A percentile compares a stretch with the other conserved stretches of the same genome.
These are phyloP conservation scores for Sceliomorpha sp. DNA, from an alignment of 2,888 invertebrate genomes.

Conservation along the genomic window DNA sequence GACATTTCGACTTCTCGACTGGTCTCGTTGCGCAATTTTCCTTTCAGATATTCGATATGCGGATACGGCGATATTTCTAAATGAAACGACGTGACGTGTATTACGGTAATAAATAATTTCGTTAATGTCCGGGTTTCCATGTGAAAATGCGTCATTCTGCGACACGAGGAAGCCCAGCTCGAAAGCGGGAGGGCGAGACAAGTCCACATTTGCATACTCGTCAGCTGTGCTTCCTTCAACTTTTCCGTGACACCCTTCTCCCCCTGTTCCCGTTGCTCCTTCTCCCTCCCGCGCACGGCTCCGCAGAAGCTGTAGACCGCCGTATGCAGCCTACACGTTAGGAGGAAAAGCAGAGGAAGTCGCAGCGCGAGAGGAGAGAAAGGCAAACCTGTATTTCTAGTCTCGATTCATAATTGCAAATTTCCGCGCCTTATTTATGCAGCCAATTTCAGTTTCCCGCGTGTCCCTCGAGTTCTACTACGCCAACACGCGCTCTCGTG, in stretches of 20 bases:
- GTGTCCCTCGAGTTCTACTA: slow-evolving; percentile 21
- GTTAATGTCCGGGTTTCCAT: slow-evolving; percentile 43
- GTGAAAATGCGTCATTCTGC: slow-evolving; percentile 57
- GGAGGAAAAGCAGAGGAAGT: slow-evolving; percentile 58
- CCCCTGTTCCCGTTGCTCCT: slow-evolving; percentile 32
- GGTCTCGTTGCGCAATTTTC: slow-evolving; percentile 22
- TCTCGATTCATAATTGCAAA: slow-evolving; percentile 80
- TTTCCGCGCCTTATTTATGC: slow-evolving; percentile 80
- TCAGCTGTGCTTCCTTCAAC: slow-evolving; percentile 81
- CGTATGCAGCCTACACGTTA: slow-evolving; percentile 57
- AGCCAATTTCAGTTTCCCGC: slow-evolving; percentile 65
- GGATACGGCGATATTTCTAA: no score
- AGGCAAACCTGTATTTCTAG: slow-evolving; percentile 76
- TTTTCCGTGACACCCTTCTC: slow-evolving; percentile 76
- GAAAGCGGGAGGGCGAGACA: slow-evolving; percentile 60
- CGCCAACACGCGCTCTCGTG: slow-evolving; percentile 57
- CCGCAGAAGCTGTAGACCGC: slow-evolving; percentile 49
- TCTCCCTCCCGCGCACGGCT: no score
- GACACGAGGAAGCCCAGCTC: slow-evolving; percentile 36
- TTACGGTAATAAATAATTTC: slow-evolving; percentile 43
- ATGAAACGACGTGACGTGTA: slow-evolving; percentile 10
- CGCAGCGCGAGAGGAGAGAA: slow-evolving; percentile 61
- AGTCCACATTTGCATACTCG: slow-evolving; percentile 79
- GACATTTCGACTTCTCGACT: slow-evolving; percentile 57
- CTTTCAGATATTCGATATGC: slow-evolving; percentile 35